Evolutionary conservation across 2,888 invertebrate genomes (phyloP).

Genomic region (Drosophila birchii): DNA sequence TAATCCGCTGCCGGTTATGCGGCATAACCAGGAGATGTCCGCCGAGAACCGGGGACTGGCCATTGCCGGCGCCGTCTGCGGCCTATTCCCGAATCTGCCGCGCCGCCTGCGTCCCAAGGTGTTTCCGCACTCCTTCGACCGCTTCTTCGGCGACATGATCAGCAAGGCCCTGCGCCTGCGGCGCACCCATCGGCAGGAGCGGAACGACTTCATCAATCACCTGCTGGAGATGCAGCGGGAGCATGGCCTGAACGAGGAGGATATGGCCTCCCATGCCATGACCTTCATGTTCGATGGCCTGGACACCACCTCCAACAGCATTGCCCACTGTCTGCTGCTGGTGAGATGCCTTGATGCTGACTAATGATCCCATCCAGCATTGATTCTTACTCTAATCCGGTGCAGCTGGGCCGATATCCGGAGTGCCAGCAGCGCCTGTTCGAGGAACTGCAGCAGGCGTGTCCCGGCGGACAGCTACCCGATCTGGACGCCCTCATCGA

Average conservation of each 20-base stretch:
- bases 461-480: constrained; percentile 55
- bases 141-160: constrained; percentile 76
- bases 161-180: constrained; percentile 72
- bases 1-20: constrained; percentile 74
- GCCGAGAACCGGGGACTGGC: constrained; percentile 72
- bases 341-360: constrained; percentile 47
- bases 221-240: constrained; percentile 78
- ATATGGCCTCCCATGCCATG: constrained; percentile 81
- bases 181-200: constrained; percentile 54
- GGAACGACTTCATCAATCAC: constrained; percentile 82
- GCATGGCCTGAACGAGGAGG: constrained; percentile 65
- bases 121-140: constrained; percentile 87
- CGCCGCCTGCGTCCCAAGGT: constrained; percentile 71
- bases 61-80: constrained; percentile 70
- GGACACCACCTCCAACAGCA: constrained; percentile 82
- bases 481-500: constrained; percentile 78
- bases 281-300: constrained; percentile 84
- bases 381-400: background rate
- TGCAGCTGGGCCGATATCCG: constrained; percentile 76
- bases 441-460: constrained; percentile 63
- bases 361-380: background rate
- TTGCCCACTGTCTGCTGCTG: constrained; percentile 81
- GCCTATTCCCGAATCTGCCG: constrained; percentile 77
- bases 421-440: constrained; percentile 74
- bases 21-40: constrained; percentile 81